phyloP scores from a whole-genome alignment of 2,888 invertebrate species.

The Ecdyonurus torrentis region DNA sequence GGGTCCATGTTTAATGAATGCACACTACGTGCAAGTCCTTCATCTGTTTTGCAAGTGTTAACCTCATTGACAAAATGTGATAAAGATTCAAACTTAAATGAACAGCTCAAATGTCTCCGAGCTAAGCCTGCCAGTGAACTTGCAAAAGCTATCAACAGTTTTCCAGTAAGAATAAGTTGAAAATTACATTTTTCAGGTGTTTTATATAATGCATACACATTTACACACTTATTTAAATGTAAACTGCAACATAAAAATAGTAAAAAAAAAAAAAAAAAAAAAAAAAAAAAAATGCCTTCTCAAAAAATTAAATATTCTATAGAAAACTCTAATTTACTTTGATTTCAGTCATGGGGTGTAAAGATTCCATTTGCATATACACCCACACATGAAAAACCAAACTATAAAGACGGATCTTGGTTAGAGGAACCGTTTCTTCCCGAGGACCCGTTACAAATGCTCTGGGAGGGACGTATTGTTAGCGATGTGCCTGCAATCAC shows the following conservation, averaged over 20 bases:
- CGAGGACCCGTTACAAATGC: not conserved
- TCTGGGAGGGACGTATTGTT: not conserved
- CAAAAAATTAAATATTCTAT: not conserved
- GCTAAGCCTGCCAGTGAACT: not conserved
- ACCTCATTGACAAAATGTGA: not conserved
- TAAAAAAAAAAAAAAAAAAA: not conserved
- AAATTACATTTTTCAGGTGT: no score
- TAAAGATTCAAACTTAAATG: not conserved
- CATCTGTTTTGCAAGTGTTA: not conserved
- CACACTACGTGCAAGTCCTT: not conserved
- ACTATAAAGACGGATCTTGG: not conserved
- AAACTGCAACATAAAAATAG: not conserved
- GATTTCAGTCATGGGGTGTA: not conserved
- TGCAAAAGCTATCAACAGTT: not conserved
- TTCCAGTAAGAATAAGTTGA: not conserved
- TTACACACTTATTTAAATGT: no score
- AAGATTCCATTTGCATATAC: not conserved
- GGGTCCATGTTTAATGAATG: not conserved
- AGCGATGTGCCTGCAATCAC: slow-evolving; percentile 1
- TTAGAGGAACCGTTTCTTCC: not conserved
- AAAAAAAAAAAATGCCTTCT: not conserved
- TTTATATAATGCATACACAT: no score
- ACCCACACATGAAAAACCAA: not conserved
- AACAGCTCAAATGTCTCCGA: not conserved
- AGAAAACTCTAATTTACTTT: not conserved